Conservation (phyloP, 1,140 invertebrate species). For the Augochlora pura region DNA sequence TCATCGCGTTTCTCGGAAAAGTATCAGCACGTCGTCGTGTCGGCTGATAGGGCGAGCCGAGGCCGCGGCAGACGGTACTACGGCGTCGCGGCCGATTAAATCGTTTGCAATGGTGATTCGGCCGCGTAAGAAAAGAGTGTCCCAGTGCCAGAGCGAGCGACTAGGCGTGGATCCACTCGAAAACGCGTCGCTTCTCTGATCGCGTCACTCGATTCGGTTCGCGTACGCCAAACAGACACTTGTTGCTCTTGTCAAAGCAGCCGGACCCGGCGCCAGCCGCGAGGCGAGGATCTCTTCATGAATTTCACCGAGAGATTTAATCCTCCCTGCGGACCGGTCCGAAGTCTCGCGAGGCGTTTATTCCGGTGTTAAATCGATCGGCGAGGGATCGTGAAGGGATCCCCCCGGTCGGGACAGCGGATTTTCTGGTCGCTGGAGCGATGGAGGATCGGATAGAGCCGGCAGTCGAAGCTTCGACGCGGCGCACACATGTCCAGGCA, state of each 20-base stretch:
- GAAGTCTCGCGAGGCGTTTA: neutral
- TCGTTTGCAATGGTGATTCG: neutral
- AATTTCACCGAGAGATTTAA: neutral
- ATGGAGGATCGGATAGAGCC: no score
- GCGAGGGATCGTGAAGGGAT: neutral
- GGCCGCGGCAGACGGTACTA: no score
- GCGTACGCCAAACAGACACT: conserved; percentile 13
- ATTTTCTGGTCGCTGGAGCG: neutral
- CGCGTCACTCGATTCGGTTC: neutral
- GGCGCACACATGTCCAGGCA: no score
- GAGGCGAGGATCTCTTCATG: neutral
- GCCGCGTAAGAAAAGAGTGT: neutral
- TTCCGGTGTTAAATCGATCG: neutral
- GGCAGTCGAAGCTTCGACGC: no score
- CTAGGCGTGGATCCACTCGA: neutral
- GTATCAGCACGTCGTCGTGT: neutral
- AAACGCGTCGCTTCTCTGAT: no score
- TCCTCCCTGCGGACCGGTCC: neutral
- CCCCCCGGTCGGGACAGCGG: neutral
- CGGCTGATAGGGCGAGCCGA: neutral
- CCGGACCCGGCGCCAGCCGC: neutral
- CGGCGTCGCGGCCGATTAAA: neutral
- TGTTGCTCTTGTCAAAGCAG: conserved; percentile 8
- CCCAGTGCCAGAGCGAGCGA: neutral
- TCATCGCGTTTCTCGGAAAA: conserved; percentile 31